These are phyloP conservation scores for Brachyhypopomus gauderio DNA, from an alignment of 2,113 vertebrate species.

Conservation along the genomic window DNA sequence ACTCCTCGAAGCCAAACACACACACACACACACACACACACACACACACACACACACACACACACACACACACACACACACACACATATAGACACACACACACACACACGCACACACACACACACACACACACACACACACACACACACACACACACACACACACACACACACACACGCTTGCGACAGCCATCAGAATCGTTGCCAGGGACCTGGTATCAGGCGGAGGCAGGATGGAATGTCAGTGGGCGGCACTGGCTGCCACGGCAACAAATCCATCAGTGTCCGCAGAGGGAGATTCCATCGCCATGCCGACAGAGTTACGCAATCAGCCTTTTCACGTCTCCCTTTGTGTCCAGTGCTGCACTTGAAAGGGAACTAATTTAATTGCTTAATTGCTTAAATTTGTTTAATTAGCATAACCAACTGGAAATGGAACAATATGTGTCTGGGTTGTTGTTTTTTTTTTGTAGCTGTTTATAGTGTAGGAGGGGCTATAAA, in stretches of 20 bases:
- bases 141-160: background rate
- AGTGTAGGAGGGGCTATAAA: background rate
- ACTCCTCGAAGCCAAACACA: constrained; percentile 28
- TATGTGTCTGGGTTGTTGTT: background rate
- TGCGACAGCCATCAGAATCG: constrained; percentile 34
- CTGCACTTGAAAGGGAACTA: background rate
- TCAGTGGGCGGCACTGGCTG: constrained; percentile 43
- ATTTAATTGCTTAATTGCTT: constrained; percentile 23
- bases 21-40: constrained; percentile 11
- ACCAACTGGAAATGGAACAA: background rate
- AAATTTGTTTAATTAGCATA: constrained; percentile 15
- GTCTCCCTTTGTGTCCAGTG: constrained; percentile 16
- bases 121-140: constrained; percentile 25
- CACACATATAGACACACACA: background rate
- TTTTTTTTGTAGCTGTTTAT: too few species aligned
- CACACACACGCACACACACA: constrained; percentile 14
- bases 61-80: background rate
- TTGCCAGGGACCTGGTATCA: constrained; percentile 34
- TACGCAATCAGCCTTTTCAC: constrained; percentile 27
- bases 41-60: constrained; percentile 23
- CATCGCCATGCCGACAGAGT: constrained; percentile 34
- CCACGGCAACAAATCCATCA: constrained; percentile 50
- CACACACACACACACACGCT: background rate
- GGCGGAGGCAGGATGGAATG: constrained; percentile 43
- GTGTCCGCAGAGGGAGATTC: constrained; percentile 41